Evolutionary conservation across 2,113 vertebrate genomes (phyloP), one percentile per base, ranked within the genome.

Genomic region (Pluvianellus socialis): DNA sequence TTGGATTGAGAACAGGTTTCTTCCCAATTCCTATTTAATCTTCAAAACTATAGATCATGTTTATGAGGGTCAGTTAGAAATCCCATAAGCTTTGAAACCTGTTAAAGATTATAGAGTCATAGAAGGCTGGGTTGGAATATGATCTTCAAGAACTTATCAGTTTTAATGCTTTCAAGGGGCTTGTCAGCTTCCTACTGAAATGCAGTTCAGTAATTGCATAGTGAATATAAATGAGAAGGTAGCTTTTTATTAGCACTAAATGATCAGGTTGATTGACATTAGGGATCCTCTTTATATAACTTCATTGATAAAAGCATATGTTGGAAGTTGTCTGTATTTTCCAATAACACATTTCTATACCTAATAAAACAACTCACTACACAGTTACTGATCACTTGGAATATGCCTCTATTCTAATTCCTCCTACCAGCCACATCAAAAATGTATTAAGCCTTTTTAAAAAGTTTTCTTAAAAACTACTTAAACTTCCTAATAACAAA

Each of bases 131-230:
- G 9, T 4, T 83, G 88, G 72, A 80, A 62, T 6, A 7, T n/a
- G 79, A 70, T 84, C 75, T 73, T 79, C 38, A 81, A 42, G 70
- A 93, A 81, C 42, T 55, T 89, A 59, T 14, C 68, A 74, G 3
- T 83, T 92, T 94, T 96, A 96, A 67, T 94, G 56, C 94, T 91
- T 95, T 59, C 80, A 81, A 91, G 61, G 61, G 92, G 72, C 72
- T 96, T 96, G 86, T 89, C 80, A 81, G 44, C 44, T 94, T 86
- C 28, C 52, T 56, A 35, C 38, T 67, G 55, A 92, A 95, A 77
- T 55, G 90, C n/a, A 62, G 63, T 30, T 91, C 42, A 71, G 76
- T 72, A 92, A 91, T 33, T 77, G 52, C 22, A 73, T 7, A 74
- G 59, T 63, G 55, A 77, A 88, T 86, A 59, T 86, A 96, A 91